A percentile compares a stretch with the other conserved stretches of the same genome.
Evolutionary conservation across 2,797 vertebrate species (phyloP).

Genomic region (Poecilia wingei): DNA sequence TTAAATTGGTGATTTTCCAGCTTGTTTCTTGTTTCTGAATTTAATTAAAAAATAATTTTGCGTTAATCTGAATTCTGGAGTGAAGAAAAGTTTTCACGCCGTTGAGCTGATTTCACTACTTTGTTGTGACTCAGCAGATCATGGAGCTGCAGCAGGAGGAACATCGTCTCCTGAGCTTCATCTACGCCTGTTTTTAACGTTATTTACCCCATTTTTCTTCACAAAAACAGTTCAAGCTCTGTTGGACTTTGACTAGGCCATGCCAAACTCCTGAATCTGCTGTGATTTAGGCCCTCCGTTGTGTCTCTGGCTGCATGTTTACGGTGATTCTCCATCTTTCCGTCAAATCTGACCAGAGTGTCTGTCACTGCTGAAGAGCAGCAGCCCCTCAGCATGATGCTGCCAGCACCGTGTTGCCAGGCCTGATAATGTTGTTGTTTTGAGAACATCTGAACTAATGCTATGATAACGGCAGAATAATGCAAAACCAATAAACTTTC

Average conservation of each 20-base stretch:
- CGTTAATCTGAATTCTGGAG: not conserved
- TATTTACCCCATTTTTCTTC: not conserved
- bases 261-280: not conserved
- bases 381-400: not conserved
- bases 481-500: no score
- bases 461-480: no score
- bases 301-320: not conserved
- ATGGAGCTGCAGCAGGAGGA: no score
- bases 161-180: no score
- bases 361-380: not conserved
- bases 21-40: not conserved
- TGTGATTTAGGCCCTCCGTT: not conserved
- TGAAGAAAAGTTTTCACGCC: no score
- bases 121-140: no score
- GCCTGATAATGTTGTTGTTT: not conserved
- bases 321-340: not conserved
- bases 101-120: no score
- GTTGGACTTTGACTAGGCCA: not conserved
- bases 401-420: not conserved
- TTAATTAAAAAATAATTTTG: not conserved
- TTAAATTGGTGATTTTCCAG: not conserved
- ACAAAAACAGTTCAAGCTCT: not conserved
- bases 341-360: not conserved
- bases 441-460: no score
- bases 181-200: not conserved